Base-by-base conservation (phyloP, 35 echinoderm and acorn worm species). In the Amphiura filiformis region DNA sequence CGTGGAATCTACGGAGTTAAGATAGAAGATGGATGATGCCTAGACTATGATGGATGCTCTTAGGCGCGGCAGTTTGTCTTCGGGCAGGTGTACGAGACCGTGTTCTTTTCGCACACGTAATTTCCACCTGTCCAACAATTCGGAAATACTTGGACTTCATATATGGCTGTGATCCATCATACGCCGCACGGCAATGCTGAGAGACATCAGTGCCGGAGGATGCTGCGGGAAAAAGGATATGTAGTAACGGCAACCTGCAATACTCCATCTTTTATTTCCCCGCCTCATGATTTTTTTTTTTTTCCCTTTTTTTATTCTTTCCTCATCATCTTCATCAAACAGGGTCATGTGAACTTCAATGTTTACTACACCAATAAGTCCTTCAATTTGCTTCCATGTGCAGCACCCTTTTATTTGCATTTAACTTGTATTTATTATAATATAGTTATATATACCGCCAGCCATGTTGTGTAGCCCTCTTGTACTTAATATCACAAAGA, bases 71-170 rank as follows among this genome's bases (percentile, higher is more conserved):
- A 18, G 15, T 70, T 18, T 70, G 28, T 70, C 61, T 70, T 23
- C 11, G 26, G 61, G 61, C 61, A 70, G 61, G 61, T 70, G 61
- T 70, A 70, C 26, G 28, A 70, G 61, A 70, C 61, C 61, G 61
- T 70, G 61, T 70, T 70, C 61, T 70, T n/a, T 70, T 70, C 28
- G 61, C 61, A 70, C 61, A 70, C 61, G 61, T n/a, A 70, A 70
- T 70, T 70, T 70, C 61, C 61, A 70, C 61, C 61, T 70, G 61
- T 70, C 61, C 28, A 26, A 70, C 4, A 70, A 70, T 70, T 70
- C 61, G 61, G 61, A 70, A 70, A 30, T 70, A 70, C 61, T 70
- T 70, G 61, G 61, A 70, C 61, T 70, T 70, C 61, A 70, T 5
- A 70, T 70, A 70, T 70, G 61, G 61, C 26, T 26, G 61, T 30